These are phyloP conservation scores for Epinephelus coioides DNA, from an alignment of 2,797 vertebrate genomes.

Conservation along the genomic window DNA sequence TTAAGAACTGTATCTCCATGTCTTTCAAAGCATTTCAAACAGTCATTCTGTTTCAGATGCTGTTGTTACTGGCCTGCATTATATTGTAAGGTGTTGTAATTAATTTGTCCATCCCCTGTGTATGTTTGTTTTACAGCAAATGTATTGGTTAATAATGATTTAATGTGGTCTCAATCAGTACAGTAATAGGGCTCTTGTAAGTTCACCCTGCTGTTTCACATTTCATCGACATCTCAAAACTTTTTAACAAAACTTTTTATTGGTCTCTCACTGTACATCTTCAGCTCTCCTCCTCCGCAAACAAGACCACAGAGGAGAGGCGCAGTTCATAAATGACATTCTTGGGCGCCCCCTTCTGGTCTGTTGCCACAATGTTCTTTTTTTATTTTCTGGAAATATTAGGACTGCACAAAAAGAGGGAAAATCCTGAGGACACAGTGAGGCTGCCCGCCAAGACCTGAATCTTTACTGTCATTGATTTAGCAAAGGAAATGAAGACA, in stretches of 20 bases:
- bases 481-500: conserved; percentile 65
- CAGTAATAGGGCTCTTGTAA: not conserved
- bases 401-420: not conserved
- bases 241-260: not conserved
- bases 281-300: conserved; percentile 8
- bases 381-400: not conserved
- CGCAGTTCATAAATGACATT: conserved; percentile 58
- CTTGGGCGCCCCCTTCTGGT: conserved; percentile 83
- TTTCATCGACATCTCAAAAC: not conserved
- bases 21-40: not conserved
- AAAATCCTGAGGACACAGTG: conserved; percentile 12
- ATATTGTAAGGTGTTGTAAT: not conserved
- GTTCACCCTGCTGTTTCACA: not conserved
- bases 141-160: not conserved
- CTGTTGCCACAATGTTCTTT: not conserved
- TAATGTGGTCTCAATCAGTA: not conserved
- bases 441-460: conserved; percentile 28
- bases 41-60: not conserved
- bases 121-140: no score
- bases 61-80: not conserved
- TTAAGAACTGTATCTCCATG: no score
- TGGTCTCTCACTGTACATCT: conserved; percentile 10
- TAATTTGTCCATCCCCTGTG: not conserved
- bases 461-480: conserved; percentile 45
- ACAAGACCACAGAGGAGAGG: not conserved